phyloP scores from a whole-genome alignment of 1,140 invertebrate species.

The Drosophila santomea region DNA sequence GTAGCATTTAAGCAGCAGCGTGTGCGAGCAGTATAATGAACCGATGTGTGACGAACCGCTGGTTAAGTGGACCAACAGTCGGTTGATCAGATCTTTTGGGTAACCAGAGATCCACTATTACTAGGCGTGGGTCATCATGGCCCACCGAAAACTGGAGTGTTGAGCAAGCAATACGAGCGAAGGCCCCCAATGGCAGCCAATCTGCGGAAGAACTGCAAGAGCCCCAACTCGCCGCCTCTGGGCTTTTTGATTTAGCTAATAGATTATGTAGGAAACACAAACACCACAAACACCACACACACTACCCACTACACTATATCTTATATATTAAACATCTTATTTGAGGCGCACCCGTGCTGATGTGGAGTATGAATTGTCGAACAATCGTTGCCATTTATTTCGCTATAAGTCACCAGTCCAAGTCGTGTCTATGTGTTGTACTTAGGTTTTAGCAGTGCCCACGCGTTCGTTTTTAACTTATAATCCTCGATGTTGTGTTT shows the following conservation, averaged over 20 bases:
- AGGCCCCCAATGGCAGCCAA: constrained; percentile 55
- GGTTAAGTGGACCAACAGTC: constrained; percentile 83
- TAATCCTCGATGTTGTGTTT: constrained; percentile 76
- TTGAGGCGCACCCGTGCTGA: constrained; percentile 60
- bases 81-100: constrained; percentile 55
- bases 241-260: constrained; percentile 56
- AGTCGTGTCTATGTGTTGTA: constrained; percentile 75
- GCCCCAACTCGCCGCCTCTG: constrained; percentile 61
- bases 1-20: constrained; percentile 54
- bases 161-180: constrained; percentile 81
- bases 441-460: constrained; percentile 69
- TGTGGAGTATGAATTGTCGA: constrained; percentile 79
- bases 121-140: constrained; percentile 23
- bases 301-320: constrained; percentile 10
- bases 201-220: constrained; percentile 34
- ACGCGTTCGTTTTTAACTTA: constrained; percentile 57
- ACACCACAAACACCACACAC: constrained; percentile 1
- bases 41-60: constrained; percentile 60
- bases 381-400: constrained; percentile 81
- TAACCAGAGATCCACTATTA: constrained; percentile 29
- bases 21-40: constrained; percentile 48
- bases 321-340: constrained; percentile 42
- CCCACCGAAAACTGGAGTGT: constrained; percentile 58
- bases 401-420: constrained; percentile 51
- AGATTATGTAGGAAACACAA: constrained; percentile 46